phyloP scores from a whole-genome alignment of 2,888 invertebrate genomes.

The Cataglyphis altisquamis region DNA sequence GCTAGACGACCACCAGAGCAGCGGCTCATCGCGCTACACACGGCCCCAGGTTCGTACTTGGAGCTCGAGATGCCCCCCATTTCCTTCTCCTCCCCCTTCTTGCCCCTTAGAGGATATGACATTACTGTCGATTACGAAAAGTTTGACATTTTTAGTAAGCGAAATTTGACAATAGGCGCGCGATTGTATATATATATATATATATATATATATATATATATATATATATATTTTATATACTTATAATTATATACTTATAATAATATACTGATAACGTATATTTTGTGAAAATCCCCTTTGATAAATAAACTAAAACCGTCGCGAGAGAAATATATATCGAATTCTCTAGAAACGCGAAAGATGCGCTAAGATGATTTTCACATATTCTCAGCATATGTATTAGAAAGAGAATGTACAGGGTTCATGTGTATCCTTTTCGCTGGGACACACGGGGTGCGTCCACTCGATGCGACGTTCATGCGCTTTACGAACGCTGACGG shows the following conservation, averaged over 20 bases:
- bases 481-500: conserved; percentile 81
- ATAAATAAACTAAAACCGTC: not conserved
- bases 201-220: too few species aligned
- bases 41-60: conserved; percentile 59
- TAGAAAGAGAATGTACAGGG: not conserved
- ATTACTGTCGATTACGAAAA: not conserved
- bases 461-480: conserved; percentile 57
- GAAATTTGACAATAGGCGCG: too few species aligned
- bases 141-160: not conserved
- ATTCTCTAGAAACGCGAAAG: not conserved
- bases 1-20: conserved; percentile 82
- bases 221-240: too few species aligned
- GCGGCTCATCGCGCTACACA: conserved; percentile 73
- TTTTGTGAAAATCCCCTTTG: not conserved
- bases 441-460: conserved; percentile 23
- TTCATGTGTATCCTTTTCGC: not conserved
- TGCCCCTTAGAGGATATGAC: too few species aligned
- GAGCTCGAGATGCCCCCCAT: not conserved
- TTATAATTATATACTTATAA: not conserved
- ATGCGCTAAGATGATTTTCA: not conserved
- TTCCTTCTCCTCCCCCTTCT: too few species aligned
- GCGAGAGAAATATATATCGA: not conserved
- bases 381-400: not conserved
- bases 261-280: not conserved
- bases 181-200: too few species aligned